These are phyloP conservation scores for Asteroscopus sphinx DNA, from an alignment of 2,888 invertebrate genomes.

Conservation along the genomic window DNA sequence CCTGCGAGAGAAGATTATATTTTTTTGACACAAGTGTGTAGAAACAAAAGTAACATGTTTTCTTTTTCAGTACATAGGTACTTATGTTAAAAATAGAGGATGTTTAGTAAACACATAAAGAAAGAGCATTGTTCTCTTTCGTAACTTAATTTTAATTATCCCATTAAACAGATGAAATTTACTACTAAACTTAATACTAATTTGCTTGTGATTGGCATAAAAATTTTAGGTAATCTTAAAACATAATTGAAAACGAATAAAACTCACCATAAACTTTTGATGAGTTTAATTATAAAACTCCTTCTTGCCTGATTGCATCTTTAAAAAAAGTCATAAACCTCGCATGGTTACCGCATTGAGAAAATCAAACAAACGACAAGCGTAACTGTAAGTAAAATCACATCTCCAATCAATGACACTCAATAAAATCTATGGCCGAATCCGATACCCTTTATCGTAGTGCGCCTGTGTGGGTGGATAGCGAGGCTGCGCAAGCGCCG, in stretches of 20 bases:
- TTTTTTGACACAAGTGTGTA: no score
- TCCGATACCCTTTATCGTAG: conserved; percentile 65
- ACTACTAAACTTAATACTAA: no score
- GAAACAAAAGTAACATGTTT: no score
- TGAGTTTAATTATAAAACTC: background rate
- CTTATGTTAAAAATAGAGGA: no score
- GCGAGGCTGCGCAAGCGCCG: conserved; percentile 67
- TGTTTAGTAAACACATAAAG: no score
- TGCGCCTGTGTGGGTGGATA: conserved; percentile 65
- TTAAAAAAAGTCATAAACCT: background rate
- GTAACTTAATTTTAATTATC: no score
- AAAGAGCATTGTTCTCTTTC: no score
- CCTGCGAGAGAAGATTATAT: no score
- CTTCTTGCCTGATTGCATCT: background rate
- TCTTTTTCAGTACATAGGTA: no score
- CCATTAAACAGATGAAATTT: no score
- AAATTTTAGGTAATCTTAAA: no score
- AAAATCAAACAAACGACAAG: conserved; percentile 7
- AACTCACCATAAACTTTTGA: background rate
- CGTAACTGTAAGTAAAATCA: conserved; percentile 48
- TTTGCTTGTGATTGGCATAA: no score
- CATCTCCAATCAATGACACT: conserved; percentile 65
- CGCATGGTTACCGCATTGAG: background rate
- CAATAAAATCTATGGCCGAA: conserved; percentile 69
- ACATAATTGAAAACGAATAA: background rate